These are phyloP conservation scores for Drosophila tristis DNA, from an alignment of 1,140 invertebrate genomes.

Conservation along the genomic window DNA sequence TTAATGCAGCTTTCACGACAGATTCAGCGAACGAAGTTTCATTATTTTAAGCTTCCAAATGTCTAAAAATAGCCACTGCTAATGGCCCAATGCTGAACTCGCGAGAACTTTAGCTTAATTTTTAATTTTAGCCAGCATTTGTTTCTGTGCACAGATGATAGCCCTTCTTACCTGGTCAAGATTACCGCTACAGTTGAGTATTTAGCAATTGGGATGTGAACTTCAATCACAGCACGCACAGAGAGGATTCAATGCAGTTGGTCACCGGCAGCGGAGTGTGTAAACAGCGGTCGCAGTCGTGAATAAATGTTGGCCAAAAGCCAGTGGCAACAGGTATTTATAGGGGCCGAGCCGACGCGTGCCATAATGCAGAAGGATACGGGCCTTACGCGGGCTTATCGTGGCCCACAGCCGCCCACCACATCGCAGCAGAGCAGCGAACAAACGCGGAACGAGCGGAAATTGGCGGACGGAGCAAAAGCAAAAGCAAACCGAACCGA, in stretches of 20 bases:
- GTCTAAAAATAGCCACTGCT: slow-evolving; percentile 5
- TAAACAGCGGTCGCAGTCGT: slow-evolving; percentile 41
- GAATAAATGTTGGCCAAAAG: slow-evolving; percentile 40
- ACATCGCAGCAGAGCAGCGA: slow-evolving; percentile 6
- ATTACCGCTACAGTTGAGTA: slow-evolving; percentile 34
- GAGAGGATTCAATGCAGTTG: slow-evolving; percentile 6
- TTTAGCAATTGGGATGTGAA: slow-evolving; percentile 8
- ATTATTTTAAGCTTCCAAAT: too few relatives aligned
- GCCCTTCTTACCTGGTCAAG: slow-evolving; percentile 30
- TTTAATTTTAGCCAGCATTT: too few relatives aligned
- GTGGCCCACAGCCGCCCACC: slow-evolving; percentile 4
- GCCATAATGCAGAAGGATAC: slow-evolving; percentile 26
- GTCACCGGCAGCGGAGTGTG: slow-evolving; percentile 15
- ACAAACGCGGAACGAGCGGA: slow-evolving; percentile 16
- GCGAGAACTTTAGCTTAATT: neutral
- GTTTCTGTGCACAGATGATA: neutral
- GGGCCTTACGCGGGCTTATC: slow-evolving; percentile 16
- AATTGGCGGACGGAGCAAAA: slow-evolving; percentile 21
- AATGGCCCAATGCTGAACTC: neutral
- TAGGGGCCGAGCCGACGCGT: slow-evolving; percentile 21
- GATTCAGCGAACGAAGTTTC: slow-evolving; percentile 13
- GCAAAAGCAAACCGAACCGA: neutral
- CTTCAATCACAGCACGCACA: slow-evolving; percentile 7
- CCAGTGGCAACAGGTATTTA: slow-evolving; percentile 57
- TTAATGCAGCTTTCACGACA: too few relatives aligned